Evolutionary conservation across 2,113 vertebrate species (phyloP).

Genomic region (Cnemophilus loriae): DNA sequence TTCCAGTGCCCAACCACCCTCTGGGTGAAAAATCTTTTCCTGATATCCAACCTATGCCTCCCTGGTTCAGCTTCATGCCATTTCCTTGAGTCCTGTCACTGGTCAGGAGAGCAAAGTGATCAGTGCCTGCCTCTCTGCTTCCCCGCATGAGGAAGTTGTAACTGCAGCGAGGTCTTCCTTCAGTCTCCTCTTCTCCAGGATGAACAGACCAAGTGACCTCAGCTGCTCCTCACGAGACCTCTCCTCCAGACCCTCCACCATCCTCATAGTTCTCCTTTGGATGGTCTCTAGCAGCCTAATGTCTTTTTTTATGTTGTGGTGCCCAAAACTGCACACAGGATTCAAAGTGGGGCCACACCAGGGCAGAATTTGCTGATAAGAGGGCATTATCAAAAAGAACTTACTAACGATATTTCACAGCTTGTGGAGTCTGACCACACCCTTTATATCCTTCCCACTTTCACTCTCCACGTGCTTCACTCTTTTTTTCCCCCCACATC

Average conservation of each 20-base stretch:
- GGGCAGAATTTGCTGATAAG: background rate
- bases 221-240: fast-evolving
- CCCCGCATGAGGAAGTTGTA: fast-evolving
- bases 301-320: background rate
- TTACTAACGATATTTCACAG: background rate
- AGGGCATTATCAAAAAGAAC: background rate
- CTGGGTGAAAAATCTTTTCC: background rate
- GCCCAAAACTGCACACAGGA: background rate
- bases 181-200: background rate
- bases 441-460: background rate
- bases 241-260: background rate
- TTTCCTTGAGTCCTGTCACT: background rate
- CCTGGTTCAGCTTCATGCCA: background rate
- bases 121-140: fast-evolving
- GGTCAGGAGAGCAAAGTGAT: background rate
- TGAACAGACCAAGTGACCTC: background rate
- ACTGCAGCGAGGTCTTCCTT: fast-evolving
- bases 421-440: background rate
- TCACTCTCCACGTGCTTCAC: background rate
- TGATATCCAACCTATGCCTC: background rate
- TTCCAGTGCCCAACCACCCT: background rate
- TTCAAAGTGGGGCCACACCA: background rate
- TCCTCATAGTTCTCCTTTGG: background rate
- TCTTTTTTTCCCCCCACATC: fast-evolving
- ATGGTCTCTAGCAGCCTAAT: background rate